Base-by-base conservation (phyloP, 2,113 vertebrate genomes). In the Forbesichthys papilliferus region DNA sequence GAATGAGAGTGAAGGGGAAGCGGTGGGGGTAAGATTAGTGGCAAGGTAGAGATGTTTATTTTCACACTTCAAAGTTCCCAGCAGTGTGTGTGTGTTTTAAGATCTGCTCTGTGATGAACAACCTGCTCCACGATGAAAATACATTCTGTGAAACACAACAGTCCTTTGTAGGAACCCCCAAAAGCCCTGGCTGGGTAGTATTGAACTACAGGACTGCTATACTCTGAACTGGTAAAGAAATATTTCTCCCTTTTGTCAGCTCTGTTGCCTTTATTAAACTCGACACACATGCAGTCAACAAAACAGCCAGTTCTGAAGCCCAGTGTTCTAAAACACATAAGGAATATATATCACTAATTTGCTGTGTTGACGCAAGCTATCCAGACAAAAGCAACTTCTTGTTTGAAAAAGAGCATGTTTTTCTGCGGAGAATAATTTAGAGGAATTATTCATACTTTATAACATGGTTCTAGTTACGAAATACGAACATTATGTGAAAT, bases 1-100 rank as follows among this genome's bases (percentile, higher is more conserved):
- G 60, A 61, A 9, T 8, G 36, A 13, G 60, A 47, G 58, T 36
- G 58, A 60, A 27, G 48, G 46, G 18, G 61, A 42, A 42, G 18
- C n/a, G n/a, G 48, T n/a, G 14, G 54, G 13, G 54, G 14, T 33
- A 13, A 52, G 85, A 89, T 85, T 87, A 89, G 83, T 82, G 87
- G 84, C 86, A 75, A 71, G 80, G 84, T 85, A 71, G 80, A 75
- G 69, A 88, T 91, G 91, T 92, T 93, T 93, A 82, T 90, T 92
- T 93, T 93, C 86, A 93, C 88, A 91, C 90, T 87, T 90, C 86
- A 88, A 81, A 84, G 82, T 88, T 84, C 73, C 79, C 70, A 66
- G 71, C 71, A 74, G 75, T 73, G 79, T 85, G 78, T 87, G 69
- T 69, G 65, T 73, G 76, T 66, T 68, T 85, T 83, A 84, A 90